Evolutionary conservation across 2,888 invertebrate genomes (phyloP), one percentile per base, ranked within the genome.

Genomic region (Philereme vetulata): DNA sequence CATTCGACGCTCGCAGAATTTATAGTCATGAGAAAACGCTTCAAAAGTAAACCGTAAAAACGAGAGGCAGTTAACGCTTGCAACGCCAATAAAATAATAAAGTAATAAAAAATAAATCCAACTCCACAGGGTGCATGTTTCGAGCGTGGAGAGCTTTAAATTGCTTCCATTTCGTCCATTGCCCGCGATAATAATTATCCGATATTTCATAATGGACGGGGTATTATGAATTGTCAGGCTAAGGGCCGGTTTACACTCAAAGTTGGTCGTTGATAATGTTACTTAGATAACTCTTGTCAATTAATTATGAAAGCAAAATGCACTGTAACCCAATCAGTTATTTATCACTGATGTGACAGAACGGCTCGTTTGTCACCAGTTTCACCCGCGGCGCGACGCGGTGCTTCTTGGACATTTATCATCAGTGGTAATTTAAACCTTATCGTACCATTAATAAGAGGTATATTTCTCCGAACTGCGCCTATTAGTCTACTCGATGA

Each of bases 261-360:
- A 81, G 74, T 73, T 72, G 72, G 69, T 70, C 69, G 69, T 76
- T 82, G 65, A 47, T 51, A 80, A 80, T 77, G 74, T 76, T 78
- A 76, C 80, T 78, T 76, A 83, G 85, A 87, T 89, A 88, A 79
- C 81, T 77, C 78, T 77, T 84, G 84, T 86, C 86, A 85, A 88
- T 90, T 91, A 91, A 90, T 90, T 87, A 88, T 88, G 79, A 86
- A 83, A 72, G 85, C 85, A 84, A 90, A 90, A 89, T 85, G 84
- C 82, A 84, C 82, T 85, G 90, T 88, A 90, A 89, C 85, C 87
- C 84, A 89, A 90, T 91, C 90, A 90, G 91, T 88, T 90, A 91
- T 91, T 91, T 90, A 92, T 92, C 90, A 90, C 83, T 76, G 80
- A 78, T 85, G 86, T 82, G 89, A 88, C 89, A 87, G 84, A 80